Evolutionary conservation across 2,888 invertebrate genomes (phyloP), one percentile per base, ranked within the genome.

Genomic region (Arctia plantaginis): DNA sequence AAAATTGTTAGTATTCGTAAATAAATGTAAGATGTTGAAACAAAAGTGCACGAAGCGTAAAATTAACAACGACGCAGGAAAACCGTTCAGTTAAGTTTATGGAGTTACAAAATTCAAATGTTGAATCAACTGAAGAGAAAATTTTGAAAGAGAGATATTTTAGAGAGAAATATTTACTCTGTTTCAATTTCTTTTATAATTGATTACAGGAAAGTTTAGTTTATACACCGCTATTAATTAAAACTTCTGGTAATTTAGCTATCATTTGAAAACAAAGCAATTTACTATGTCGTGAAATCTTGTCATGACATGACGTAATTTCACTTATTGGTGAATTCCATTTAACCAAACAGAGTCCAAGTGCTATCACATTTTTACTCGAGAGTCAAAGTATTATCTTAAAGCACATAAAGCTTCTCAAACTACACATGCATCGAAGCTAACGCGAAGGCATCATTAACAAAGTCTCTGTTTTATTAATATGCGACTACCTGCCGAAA

Each of bases 401-500:
- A 59, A 27, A 3, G 15, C 15, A 13, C 12, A 33, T 23, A 23
- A 35, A 66, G n/a, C 39, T 13, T 39, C 35, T 65, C n/a, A 62
- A 59, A 18, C 39, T 69, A 71, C 62, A 62, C 79, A 84, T 83
- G 79, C 80, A 78, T 69, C 74, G 70, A 51, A 77, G 80, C 82
- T 72, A 79, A 86, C 80, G 85, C 85, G 85, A 87, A 88, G 78
- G 86, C 88, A 90, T 87, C 86, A 88, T 87, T 86, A 88, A 88
- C 89, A 88, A 88, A 88, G 89, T 90, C 90, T 88, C 86, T 85
- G 84, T 81, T 75, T 85, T 89, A 91, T 92, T 91, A 90, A 87
- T 87, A 89, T 92, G 87, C 88, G 88, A 88, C 90, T 94, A 93
- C 92, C 92, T 93, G 93, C 92, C 93, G 90, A 93, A 93, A 94